Evolutionary conservation across 2,113 vertebrate species (phyloP).

Genomic region (Pycnonotus jocosus): DNA sequence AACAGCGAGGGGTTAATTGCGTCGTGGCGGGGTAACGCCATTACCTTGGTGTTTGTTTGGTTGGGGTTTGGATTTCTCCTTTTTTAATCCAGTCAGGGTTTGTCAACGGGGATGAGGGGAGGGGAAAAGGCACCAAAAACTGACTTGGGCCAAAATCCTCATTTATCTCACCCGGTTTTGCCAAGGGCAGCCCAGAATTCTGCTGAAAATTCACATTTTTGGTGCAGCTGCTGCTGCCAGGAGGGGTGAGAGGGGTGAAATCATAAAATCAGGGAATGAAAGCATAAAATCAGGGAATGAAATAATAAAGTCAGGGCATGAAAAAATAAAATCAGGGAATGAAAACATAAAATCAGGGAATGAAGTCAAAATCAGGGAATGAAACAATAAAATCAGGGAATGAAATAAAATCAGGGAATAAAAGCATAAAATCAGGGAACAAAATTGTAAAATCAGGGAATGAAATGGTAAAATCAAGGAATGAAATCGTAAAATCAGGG

Average conservation of each 20-base stretch:
- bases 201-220: not conserved
- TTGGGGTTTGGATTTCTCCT: fast-evolving
- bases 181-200: not conserved
- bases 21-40: not conserved
- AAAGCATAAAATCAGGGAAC: no score
- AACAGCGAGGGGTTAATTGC: not conserved
- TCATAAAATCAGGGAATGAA: not conserved
- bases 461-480: no score
- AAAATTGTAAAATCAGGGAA: no score
- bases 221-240: not conserved
- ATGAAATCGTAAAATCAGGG: no score
- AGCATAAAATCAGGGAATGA: no score
- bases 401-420: no score
- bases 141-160: not conserved
- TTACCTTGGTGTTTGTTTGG: not conserved
- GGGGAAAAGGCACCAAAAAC: not conserved
- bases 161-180: not conserved
- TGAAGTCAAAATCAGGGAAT: no score
- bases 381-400: no score
- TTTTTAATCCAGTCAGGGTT: not conserved
- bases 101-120: not conserved
- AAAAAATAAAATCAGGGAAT: no score
- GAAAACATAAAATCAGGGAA: no score
- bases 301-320: no score
- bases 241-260: no score